Conservation (phyloP, 2,888 invertebrate genomes). For the Chalcosyrphus nemorum region DNA sequence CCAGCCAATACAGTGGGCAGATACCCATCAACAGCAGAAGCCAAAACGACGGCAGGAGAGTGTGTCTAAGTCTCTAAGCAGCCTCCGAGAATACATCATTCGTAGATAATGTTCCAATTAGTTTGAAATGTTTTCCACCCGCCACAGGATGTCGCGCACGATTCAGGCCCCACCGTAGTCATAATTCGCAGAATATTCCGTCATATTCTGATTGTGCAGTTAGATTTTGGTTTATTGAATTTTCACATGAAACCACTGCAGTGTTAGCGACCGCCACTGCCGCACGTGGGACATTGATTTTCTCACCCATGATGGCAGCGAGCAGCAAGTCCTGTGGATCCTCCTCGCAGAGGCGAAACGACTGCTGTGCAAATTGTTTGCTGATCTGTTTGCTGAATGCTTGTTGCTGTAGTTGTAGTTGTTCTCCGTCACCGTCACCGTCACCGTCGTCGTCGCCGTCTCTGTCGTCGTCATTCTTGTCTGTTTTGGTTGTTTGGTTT, state of each 20-base stretch:
- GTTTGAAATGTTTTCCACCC: constrained; percentile 72
- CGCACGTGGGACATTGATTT: constrained; percentile 71
- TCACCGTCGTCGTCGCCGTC: constrained; percentile 16
- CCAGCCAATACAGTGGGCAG: constrained; percentile 16
- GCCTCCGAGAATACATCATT: constrained; percentile 53
- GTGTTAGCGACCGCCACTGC: constrained; percentile 16
- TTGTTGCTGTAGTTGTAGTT: too few species aligned
- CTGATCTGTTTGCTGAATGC: constrained; percentile 48
- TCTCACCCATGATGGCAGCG: constrained; percentile 56
- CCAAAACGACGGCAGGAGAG: constrained; percentile 1
- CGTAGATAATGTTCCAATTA: constrained; percentile 72
- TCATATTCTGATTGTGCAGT: constrained; percentile 66
- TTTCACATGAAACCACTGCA: constrained; percentile 69
- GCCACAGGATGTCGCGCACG: constrained; percentile 72
- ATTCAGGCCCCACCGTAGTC: constrained; percentile 24
- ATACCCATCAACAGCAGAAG: constrained; percentile 48
- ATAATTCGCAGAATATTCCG: constrained; percentile 68
- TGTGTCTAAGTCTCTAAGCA: neutral
- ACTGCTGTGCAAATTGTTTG: constrained; percentile 69
- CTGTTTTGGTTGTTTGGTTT: constrained; percentile 46
- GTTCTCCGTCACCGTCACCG: constrained; percentile 32
- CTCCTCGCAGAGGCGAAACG: constrained; percentile 34
- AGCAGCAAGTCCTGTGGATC: constrained; percentile 26
- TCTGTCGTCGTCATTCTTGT: constrained; percentile 51
- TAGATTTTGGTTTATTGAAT: constrained; percentile 73